A percentile compares a stretch with the other conserved stretches of the same genome.
phyloP scores from a whole-genome alignment of 2,113 vertebrate species.

The Antigone vipio region DNA sequence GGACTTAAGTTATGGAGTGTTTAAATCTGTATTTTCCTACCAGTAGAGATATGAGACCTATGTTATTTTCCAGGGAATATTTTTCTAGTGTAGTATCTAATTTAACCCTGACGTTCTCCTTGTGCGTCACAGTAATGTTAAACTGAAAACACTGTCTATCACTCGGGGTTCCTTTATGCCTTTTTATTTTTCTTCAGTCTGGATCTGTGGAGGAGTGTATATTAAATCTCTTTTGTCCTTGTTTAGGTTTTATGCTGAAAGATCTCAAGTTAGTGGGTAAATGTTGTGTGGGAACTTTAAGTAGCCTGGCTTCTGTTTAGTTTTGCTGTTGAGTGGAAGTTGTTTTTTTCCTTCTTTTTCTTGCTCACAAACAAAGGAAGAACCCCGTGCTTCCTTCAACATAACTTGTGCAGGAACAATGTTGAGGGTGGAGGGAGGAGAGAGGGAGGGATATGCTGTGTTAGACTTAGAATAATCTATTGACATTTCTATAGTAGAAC shows the following conservation, averaged over 20 bases:
- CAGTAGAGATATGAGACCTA: neutral
- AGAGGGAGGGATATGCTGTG: conserved; percentile 16
- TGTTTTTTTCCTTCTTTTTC: conserved; percentile 47
- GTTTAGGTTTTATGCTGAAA: conserved; percentile 26
- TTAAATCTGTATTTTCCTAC: neutral
- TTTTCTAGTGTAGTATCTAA: conserved; percentile 12
- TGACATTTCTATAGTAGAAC: neutral
- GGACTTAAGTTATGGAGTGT: neutral
- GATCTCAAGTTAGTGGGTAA: conserved; percentile 75
- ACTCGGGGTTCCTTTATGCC: neutral
- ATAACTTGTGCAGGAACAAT: conserved; percentile 43
- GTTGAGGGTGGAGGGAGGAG: conserved; percentile 4
- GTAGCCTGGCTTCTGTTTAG: conserved; percentile 61
- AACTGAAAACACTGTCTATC: neutral
- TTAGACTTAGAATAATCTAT: neutral
- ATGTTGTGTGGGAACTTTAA: conserved; percentile 66
- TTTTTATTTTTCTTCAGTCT: conserved; percentile 1
- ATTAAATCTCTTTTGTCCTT: conserved; percentile 52
- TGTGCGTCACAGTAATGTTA: neutral
- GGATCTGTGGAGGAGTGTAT: conserved; percentile 12
- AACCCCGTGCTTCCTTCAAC: conserved; percentile 54
- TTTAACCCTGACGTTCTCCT: conserved; percentile 48
- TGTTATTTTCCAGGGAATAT: neutral
- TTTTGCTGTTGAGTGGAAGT: conserved; percentile 61
- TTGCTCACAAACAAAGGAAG: conserved; percentile 77